Evolutionary conservation across 2,888 invertebrate species (phyloP).

Genomic region (Stenodema calcarata): DNA sequence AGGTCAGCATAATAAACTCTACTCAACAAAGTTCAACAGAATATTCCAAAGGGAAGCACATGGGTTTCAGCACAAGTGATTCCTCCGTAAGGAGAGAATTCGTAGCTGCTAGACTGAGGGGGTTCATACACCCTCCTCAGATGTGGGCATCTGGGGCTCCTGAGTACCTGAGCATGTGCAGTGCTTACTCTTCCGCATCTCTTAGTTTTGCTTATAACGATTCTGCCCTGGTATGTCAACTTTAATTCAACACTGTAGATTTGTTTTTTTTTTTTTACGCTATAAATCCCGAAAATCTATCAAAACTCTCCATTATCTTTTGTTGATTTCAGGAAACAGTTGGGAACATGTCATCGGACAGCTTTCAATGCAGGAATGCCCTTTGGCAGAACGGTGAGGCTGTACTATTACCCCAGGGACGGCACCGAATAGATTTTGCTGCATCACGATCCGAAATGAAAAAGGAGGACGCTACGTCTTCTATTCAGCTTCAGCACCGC

Average conservation of each 20-base stretch:
- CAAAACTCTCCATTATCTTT: too few species aligned
- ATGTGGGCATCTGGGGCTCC: slow-evolving; percentile 69
- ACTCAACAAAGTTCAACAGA: slow-evolving; percentile 68
- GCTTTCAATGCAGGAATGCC: slow-evolving; percentile 73
- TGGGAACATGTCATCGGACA: slow-evolving; percentile 72
- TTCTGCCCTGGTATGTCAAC: slow-evolving; percentile 44
- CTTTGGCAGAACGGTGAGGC: slow-evolving; percentile 68
- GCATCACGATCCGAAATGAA: slow-evolving; percentile 62
- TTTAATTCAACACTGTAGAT: too few species aligned
- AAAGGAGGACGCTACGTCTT: slow-evolving; percentile 3
- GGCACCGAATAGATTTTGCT: slow-evolving; percentile 67
- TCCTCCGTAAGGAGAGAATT: slow-evolving; percentile 75
- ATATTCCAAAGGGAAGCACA: slow-evolving; percentile 62
- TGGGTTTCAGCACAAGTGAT: slow-evolving; percentile 70
- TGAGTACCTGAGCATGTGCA: slow-evolving; percentile 78
- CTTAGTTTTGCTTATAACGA: slow-evolving; percentile 63
- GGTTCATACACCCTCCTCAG: slow-evolving; percentile 81
- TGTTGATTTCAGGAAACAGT: slow-evolving; percentile 63
- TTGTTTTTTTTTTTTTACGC: too few species aligned
- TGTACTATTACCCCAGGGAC: slow-evolving; percentile 67
- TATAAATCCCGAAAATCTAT: too few species aligned
- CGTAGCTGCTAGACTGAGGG: slow-evolving; percentile 77
- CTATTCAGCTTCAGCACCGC: slow-evolving; percentile 69
- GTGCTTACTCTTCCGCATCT: slow-evolving; percentile 77
- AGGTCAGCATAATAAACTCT: slow-evolving; percentile 80